Percentiles rank a stretch among this genome's conserved stretches.
phyloP scores from a whole-genome alignment of 1,140 invertebrate species.

The Hirudo medicinalis region DNA sequence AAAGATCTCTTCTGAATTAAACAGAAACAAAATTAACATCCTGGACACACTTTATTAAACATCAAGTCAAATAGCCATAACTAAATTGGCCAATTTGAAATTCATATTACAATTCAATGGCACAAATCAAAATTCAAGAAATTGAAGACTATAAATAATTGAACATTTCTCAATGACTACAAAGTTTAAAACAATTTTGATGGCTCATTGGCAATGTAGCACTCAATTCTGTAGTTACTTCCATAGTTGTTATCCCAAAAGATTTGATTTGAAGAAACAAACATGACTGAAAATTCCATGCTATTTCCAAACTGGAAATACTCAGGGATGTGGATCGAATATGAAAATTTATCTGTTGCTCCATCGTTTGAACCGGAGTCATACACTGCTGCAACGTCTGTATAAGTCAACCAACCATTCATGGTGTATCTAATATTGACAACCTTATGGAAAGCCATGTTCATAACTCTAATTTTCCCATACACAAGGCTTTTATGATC shows the following conservation, averaged over 20 bases:
- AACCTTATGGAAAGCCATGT: conserved; percentile 78
- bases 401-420: conserved; percentile 69
- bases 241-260: conserved; percentile 83
- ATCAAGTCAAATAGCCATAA: too few species aligned
- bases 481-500: conserved; percentile 54
- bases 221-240: conserved; percentile 54
- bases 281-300: conserved; percentile 67
- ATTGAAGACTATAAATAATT: background rate
- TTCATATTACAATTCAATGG: background rate
- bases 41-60: too few species aligned
- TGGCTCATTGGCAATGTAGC: conserved; percentile 26
- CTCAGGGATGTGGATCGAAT: conserved; percentile 52
- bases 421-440: conserved; percentile 72
- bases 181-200: background rate
- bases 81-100: background rate
- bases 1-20: too few species aligned
- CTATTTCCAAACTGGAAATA: conserved; percentile 55
- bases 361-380: conserved; percentile 77
- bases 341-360: conserved; percentile 69
- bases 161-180: background rate
- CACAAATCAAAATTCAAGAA: conserved; percentile 4
- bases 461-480: conserved; percentile 73
- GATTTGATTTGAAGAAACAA: conserved; percentile 57
- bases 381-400: conserved; percentile 63
- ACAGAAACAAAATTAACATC: too few species aligned